Percentiles rank a stretch among this genome's conserved stretches.
Conservation (phyloP, 2,888 invertebrate genomes). For the Lydus trimaculatus region DNA sequence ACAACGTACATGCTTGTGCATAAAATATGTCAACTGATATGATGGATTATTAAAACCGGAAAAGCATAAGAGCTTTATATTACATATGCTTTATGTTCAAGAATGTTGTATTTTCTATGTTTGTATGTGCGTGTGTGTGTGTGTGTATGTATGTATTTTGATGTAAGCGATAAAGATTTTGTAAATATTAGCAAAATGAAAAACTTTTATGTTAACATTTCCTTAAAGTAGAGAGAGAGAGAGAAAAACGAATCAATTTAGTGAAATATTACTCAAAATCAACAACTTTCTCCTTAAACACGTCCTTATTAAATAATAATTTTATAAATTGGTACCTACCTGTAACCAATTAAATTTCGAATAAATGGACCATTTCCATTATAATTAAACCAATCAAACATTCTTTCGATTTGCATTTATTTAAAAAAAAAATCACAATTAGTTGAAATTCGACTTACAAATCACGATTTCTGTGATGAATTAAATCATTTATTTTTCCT, state of each 20-base stretch:
- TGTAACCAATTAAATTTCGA: background rate
- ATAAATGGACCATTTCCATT: background rate
- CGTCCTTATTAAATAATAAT: background rate
- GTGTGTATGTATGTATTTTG: background rate
- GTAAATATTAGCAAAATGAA: conserved; percentile 8
- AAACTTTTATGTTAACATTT: background rate
- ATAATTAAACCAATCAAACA: background rate
- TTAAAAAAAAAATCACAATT: background rate
- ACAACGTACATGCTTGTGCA: conserved; percentile 46
- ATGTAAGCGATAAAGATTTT: conserved; percentile 6
- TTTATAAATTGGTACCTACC: background rate
- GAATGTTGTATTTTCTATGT: background rate
- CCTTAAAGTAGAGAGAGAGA: background rate
- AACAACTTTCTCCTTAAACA: background rate
- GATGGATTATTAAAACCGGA: conserved; percentile 42
- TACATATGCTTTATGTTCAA: conserved; percentile 19
- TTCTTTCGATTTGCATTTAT: background rate
- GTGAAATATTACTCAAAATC: background rate
- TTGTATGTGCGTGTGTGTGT: background rate
- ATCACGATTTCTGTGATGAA: background rate
- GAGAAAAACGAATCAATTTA: background rate
- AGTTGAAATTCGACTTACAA: background rate
- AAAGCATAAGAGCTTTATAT: conserved; percentile 23
- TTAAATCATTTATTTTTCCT: background rate
- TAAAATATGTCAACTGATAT: conserved; percentile 44